A percentile compares a stretch with the other conserved stretches of the same genome.
These are phyloP conservation scores for Lepus oiostolus DNA, from an alignment of 2,797 vertebrate genomes.

Conservation along the genomic window DNA sequence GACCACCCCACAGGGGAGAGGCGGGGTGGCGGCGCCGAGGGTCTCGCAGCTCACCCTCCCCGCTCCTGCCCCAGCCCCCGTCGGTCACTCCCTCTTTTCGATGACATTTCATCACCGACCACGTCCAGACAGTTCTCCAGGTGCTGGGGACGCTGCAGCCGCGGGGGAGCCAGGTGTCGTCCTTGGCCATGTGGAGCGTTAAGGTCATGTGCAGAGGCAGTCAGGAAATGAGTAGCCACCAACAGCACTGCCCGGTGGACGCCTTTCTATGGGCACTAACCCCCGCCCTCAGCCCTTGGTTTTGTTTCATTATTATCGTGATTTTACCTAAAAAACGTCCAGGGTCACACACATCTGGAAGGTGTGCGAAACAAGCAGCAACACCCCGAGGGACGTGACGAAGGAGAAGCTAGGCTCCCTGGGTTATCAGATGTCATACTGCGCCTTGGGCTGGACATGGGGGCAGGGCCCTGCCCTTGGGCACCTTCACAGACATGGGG, in stretches of 20 bases:
- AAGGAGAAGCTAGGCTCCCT: accelerated
- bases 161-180: background rate
- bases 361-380: background rate
- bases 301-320: background rate
- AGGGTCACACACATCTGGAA: background rate
- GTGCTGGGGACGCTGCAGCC: background rate
- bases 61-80: background rate
- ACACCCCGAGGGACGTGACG: background rate
- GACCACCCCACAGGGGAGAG: background rate
- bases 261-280: accelerated
- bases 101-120: background rate
- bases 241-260: background rate
- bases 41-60: background rate
- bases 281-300: accelerated
- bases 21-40: too few species aligned
- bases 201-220: background rate
- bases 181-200: background rate
- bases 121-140: background rate
- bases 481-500: background rate
- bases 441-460: accelerated
- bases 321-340: background rate
- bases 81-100: background rate
- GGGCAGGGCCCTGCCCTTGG: background rate
- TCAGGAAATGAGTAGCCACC: background rate
- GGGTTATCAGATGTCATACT: accelerated